phyloP scores from a whole-genome alignment of 2,113 vertebrate genomes.

The Hystrix cristata region DNA sequence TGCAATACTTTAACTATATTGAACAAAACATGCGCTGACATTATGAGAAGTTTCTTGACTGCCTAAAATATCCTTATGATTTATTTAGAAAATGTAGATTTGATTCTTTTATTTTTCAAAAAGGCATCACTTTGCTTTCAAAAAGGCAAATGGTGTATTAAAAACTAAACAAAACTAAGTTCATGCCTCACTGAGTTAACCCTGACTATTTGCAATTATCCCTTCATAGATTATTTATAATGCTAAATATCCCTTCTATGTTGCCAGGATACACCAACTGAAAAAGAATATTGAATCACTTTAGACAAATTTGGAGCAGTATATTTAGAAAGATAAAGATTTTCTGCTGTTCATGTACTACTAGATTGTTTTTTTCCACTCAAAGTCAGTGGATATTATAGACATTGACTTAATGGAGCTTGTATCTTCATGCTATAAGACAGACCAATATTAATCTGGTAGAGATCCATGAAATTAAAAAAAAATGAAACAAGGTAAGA shows the following conservation, averaged over 20 bases:
- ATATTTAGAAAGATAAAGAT: background rate
- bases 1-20: background rate
- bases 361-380: background rate
- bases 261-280: conserved; percentile 34
- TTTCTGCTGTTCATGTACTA: conserved; percentile 4
- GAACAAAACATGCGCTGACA: background rate
- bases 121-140: conserved; percentile 49
- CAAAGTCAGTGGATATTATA: background rate
- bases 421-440: background rate
- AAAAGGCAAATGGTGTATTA: background rate
- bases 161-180: conserved; percentile 56
- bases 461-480: background rate
- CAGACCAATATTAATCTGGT: background rate
- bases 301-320: conserved; percentile 2
- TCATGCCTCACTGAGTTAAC: conserved; percentile 17
- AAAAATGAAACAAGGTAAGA: background rate
- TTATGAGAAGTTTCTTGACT: conserved; percentile 22
- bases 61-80: background rate
- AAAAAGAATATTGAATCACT: conserved; percentile 36
- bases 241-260: conserved; percentile 31
- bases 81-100: conserved; percentile 50
- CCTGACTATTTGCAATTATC: conserved; percentile 62
- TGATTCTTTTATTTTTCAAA: conserved; percentile 55
- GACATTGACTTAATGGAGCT: background rate
- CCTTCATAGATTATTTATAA: conserved; percentile 64